A percentile compares a stretch with the other conserved stretches of the same genome.
These are phyloP conservation scores for Drosophila affinis DNA, from an alignment of 2,888 invertebrate species.

Conservation along the genomic window DNA sequence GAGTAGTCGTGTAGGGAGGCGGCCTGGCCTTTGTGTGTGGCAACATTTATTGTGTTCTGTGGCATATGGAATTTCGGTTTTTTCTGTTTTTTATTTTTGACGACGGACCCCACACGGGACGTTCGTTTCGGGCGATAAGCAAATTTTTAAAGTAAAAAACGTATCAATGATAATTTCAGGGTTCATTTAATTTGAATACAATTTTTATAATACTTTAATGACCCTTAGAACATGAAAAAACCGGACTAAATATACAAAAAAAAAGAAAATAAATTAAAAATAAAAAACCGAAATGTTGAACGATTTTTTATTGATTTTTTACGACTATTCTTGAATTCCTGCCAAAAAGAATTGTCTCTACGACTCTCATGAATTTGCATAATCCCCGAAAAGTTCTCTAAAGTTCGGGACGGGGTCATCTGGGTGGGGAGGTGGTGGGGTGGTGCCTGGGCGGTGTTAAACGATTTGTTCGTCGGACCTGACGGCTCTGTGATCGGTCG, in stretches of 20 bases:
- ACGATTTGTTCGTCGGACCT: constrained; percentile 66
- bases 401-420: constrained; percentile 25
- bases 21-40: constrained; percentile 38
- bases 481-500: constrained; percentile 27
- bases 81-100: constrained; percentile 37
- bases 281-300: constrained; percentile 34
- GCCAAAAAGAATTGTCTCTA: constrained; percentile 48
- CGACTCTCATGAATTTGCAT: constrained; percentile 57
- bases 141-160: constrained; percentile 54
- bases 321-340: constrained; percentile 54
- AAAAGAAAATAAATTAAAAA: constrained; percentile 14
- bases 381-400: constrained; percentile 21
- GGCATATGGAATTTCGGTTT: background rate
- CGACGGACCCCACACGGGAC: constrained; percentile 36
- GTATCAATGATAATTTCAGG: constrained; percentile 47
- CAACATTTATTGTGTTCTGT: constrained; percentile 41
- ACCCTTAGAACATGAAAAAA: constrained; percentile 35
- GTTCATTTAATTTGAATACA: constrained; percentile 66
- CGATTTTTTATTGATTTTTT: constrained; percentile 59
- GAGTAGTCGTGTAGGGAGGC: constrained; percentile 19
- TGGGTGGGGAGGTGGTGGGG: background rate
- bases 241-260: constrained; percentile 28
- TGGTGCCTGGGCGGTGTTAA: constrained; percentile 53
- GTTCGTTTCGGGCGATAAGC: constrained; percentile 49
- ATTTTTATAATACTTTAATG: constrained; percentile 69